These are phyloP conservation scores for Cepaea hortensis DNA, from an alignment of 2,888 invertebrate species.

Conservation along the genomic window DNA sequence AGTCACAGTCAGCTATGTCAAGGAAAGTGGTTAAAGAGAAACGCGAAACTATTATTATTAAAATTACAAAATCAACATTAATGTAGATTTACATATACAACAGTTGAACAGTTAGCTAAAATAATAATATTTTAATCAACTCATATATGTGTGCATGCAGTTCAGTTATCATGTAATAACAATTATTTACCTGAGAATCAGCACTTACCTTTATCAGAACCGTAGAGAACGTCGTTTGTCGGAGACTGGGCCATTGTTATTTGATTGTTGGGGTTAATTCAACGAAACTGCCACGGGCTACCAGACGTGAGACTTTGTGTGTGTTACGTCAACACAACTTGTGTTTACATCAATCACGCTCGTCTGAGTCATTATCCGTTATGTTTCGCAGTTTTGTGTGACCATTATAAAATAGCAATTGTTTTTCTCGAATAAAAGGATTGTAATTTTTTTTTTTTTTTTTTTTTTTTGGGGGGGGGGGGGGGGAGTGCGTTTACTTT, in stretches of 20 bases:
- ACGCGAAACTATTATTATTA: too few species aligned
- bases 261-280: not conserved
- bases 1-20: too few species aligned
- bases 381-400: constrained; percentile 11
- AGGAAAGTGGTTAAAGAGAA: too few species aligned
- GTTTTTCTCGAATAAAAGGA: too few species aligned
- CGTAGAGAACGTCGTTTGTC: constrained; percentile 40
- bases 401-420: too few species aligned
- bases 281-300: not conserved
- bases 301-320: constrained; percentile 28
- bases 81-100: too few species aligned
- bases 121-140: too few species aligned
- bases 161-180: not conserved
- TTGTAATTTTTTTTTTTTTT: too few species aligned
- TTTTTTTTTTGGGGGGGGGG: too few species aligned
- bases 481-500: too few species aligned
- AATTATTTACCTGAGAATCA: not conserved
- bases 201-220: constrained; percentile 40
- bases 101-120: too few species aligned
- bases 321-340: constrained; percentile 42
- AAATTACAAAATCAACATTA: too few species aligned
- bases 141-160: not conserved
- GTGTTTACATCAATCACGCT: constrained; percentile 43
- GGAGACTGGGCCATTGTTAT: constrained; percentile 31
- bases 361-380: constrained; percentile 21